These are phyloP conservation scores for Macrosteles quadrilineatus DNA, from an alignment of 1,140 invertebrate genomes.

Conservation along the genomic window DNA sequence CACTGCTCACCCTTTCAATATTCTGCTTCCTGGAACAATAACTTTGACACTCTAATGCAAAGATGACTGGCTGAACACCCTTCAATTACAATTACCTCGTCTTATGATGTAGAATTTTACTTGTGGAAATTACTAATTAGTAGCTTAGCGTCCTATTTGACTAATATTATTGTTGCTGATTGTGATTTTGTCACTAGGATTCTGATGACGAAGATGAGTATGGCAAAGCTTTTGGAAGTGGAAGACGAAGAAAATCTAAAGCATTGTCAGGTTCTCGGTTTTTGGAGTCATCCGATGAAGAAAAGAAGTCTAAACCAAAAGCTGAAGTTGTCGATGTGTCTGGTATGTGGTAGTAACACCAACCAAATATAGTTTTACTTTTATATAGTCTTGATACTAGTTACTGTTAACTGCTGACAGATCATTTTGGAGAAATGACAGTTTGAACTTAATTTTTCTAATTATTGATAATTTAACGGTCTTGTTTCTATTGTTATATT, in stretches of 20 bases:
- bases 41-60: no score
- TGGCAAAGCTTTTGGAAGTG: background rate
- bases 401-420: background rate
- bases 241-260: background rate
- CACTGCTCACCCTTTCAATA: no score
- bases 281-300: slow-evolving; percentile 28
- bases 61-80: no score
- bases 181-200: no score
- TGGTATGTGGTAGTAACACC: background rate
- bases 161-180: background rate
- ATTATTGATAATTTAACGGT: background rate
- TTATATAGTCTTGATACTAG: background rate
- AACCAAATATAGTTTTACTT: background rate
- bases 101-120: background rate
- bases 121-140: background rate
- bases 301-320: background rate
- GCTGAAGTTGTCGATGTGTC: background rate
- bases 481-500: background rate
- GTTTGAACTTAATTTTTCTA: background rate
- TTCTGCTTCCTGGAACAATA: no score
- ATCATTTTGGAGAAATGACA: background rate
- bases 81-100: background rate
- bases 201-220: background rate
- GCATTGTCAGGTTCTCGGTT: slow-evolving; percentile 53
- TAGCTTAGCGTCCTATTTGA: background rate